Base-by-base conservation (phyloP, 2,113 vertebrate species). In the Motacilla alba region DNA sequence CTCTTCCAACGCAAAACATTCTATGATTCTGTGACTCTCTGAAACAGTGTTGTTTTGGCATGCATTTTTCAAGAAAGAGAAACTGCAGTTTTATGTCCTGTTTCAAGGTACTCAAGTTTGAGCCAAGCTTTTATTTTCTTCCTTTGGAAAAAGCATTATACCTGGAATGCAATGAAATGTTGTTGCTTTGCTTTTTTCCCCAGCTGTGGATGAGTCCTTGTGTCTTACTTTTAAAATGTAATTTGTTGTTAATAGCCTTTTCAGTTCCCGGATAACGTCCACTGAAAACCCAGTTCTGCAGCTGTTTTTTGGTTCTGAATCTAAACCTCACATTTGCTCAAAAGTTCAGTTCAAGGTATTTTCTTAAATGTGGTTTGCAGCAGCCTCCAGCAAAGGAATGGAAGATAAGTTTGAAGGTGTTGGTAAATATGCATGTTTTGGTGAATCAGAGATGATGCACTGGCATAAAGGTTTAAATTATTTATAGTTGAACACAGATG, bases 401-500 rank as follows among this genome's bases (percentile, higher is more conserved):
- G 52, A 63, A 89, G 68, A 44, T 91, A 68, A 83, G 44, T 83
- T 89, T 44, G 88, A 94, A 95, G 52, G 79, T 94, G 68, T 83
- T 74, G 28, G 73, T 94, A 94, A 90, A 95, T 92, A 74, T 88
- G 37, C 33, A 0, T 88, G 59, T 89, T 92, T 60, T 75, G 68
- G 64, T 97, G 92, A 96, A 92, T 91, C 86, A 95, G 91, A 87
- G 63, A 87, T 95, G 88, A 92, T 81, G 49, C 83, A 62, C 62
- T 93, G 49, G 37, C 60, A 49, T 86, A 95, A 89, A 92, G 41
- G 73, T 94, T 96, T 95, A 70, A 83, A 83, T 94, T 92, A 96
- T 94, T 95, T 93, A 89, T 92, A 96, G 73, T 46, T 90, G 52
- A 53, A 81, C 28, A 2, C 52, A 92, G 66, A 91, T 95, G 95